Evolutionary conservation across 1,140 invertebrate genomes (phyloP), one percentile per base, ranked within the genome.

Genomic region (Listronotus oregonensis): DNA sequence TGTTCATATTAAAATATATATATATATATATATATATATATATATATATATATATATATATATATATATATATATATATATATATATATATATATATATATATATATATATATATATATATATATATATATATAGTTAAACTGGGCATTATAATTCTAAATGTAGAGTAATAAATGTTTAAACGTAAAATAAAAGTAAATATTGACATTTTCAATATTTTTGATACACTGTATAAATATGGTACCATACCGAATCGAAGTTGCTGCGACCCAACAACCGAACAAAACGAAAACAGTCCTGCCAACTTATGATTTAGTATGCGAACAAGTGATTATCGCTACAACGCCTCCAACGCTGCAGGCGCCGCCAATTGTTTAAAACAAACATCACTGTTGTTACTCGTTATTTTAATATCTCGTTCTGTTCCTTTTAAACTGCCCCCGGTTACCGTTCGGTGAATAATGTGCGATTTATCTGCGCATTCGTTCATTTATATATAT

Each of bases 351-450:
- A 75, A 74, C 76, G 75, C 76, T 71, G 54, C 61, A 65, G 71
- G 75, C 74, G 76, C 76, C 76, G 75, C 71, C 70, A 60, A 72
- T 71, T 68, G 72, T 72, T 73, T 77, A 75, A 76, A 77, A 77
- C 75, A 77, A 77, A 77, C 75, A 77, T 76, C 75, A 76, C 73
- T 75, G 75, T 77, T 77, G 72, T 73, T 77, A 75, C 75, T 77
- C 71, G 75, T 77, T 77, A 77, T 75, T 77, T 76, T 74, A 76
- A 76, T 76, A 75, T 75, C 73, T 76, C 71, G 73, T 76, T 76
- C 63, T 68, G 55, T 73, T 60, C 44, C 67, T 66, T 69, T 69
- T 69, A 64, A 56, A 43, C 67, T 72, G 67, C 72, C 75, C 60
- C 71, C 64, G 72, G 73, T 71, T 56, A 71, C 67, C 50, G 56